These are phyloP conservation scores for Leucopsar rothschildi DNA, from an alignment of 2,113 vertebrate species.

Conservation along the genomic window DNA sequence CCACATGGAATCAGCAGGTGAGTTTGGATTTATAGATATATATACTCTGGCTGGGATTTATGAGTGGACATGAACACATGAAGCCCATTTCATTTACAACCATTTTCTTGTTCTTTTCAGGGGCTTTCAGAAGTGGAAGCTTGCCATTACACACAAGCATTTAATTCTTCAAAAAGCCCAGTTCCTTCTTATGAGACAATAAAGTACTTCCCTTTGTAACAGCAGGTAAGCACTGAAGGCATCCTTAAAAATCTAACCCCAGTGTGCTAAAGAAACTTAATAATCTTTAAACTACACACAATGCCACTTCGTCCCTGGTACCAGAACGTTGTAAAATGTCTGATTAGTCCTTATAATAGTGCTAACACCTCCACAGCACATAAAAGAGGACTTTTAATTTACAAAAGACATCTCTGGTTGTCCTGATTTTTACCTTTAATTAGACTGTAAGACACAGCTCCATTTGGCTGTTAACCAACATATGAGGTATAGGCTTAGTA, in stretches of 20 bases:
- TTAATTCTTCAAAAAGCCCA: conserved; percentile 62
- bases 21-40: not conserved
- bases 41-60: not conserved
- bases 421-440: conserved; percentile 79
- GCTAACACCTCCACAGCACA: conserved; percentile 72
- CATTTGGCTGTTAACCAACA: conserved; percentile 68
- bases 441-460: conserved; percentile 65
- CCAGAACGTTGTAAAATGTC: conserved; percentile 75
- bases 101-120: not conserved
- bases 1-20: not conserved
- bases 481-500: conserved; percentile 22
- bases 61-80: not conserved
- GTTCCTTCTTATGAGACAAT: conserved; percentile 68
- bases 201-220: conserved; percentile 69
- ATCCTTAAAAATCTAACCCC: conserved; percentile 72
- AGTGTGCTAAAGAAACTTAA: conserved; percentile 68
- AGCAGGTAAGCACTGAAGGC: conserved; percentile 69
- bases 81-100: not conserved
- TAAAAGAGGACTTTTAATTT: conserved; percentile 77
- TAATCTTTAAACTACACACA: conserved; percentile 72
- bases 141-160: conserved; percentile 32
- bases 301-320: conserved; percentile 60
- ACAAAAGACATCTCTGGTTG: conserved; percentile 68
- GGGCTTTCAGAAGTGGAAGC: conserved; percentile 13
- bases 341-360: conserved; percentile 76